These are phyloP conservation scores for Fabriciana adippe DNA, from an alignment of 2,888 invertebrate species.

Conservation along the genomic window DNA sequence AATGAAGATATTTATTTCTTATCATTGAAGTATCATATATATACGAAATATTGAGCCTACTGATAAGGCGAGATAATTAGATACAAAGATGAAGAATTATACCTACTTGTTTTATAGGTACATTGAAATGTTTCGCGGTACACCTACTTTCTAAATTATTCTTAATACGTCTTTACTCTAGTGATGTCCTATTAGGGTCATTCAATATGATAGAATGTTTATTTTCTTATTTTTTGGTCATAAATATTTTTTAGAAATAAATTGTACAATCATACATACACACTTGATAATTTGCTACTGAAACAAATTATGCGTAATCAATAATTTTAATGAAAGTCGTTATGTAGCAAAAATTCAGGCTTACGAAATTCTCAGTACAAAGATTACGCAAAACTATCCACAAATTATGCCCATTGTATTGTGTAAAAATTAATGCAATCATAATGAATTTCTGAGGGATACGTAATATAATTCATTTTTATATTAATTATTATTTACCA, in stretches of 20 bases:
- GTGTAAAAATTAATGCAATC: neutral
- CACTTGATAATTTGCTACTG: neutral
- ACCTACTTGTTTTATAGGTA: neutral
- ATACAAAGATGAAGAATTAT: neutral
- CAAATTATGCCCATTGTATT: neutral
- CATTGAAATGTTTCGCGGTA: slow-evolving; percentile 3
- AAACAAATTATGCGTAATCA: slow-evolving; percentile 6
- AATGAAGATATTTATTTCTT: slow-evolving; percentile 9
- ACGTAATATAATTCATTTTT: neutral
- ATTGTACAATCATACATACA: neutral
- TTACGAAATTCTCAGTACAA: slow-evolving; percentile 4
- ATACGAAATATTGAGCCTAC: slow-evolving; percentile 26
- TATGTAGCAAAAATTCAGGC: neutral
- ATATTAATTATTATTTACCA: too few species aligned
- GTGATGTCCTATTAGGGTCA: slow-evolving; percentile 1
- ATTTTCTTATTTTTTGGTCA: too few species aligned
- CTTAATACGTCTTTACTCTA: slow-evolving; percentile 10
- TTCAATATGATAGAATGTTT: too few species aligned
- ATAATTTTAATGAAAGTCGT: slow-evolving; percentile 7
- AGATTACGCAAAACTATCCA: neutral
- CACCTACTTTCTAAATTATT: slow-evolving; percentile 30
- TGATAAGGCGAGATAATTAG: slow-evolving; percentile 35
- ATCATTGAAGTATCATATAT: slow-evolving; percentile 28
- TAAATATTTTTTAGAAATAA: too few species aligned
- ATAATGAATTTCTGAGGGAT: neutral